A percentile compares a stretch with the other conserved stretches of the same genome.
Evolutionary conservation across 2,797 vertebrate species (phyloP).

Genomic region (Manis pentadactyla): DNA sequence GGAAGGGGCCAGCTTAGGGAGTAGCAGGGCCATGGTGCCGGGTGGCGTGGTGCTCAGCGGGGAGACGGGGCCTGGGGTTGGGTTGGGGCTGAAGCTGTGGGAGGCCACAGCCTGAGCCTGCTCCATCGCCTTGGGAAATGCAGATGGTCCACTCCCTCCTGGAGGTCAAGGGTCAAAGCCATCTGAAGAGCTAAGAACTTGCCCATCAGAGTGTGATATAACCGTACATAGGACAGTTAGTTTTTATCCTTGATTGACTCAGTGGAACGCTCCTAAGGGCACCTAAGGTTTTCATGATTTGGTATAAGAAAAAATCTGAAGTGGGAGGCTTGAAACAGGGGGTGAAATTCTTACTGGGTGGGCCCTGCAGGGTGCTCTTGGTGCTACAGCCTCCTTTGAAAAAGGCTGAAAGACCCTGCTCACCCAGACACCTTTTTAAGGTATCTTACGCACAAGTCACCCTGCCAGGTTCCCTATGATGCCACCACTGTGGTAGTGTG

Average conservation of each 20-base stretch:
- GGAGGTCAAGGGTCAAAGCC: not conserved
- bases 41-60: not conserved
- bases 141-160: accelerated
- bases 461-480: too few species aligned
- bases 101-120: not conserved
- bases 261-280: not conserved
- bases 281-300: not conserved
- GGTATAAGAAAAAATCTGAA: not conserved
- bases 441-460: too few species aligned
- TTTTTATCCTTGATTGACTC: not conserved
- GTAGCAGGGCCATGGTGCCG: not conserved
- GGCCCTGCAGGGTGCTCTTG: not conserved
- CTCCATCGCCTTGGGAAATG: not conserved
- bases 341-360: not conserved
- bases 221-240: too few species aligned
- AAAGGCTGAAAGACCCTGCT: not conserved
- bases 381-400: not conserved
- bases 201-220: not conserved
- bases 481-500: not conserved
- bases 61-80: not conserved
- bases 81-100: not conserved
- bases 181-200: not conserved
- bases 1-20: not conserved
- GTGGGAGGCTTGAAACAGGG: not conserved
- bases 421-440: not conserved